These are phyloP conservation scores for Temnothorax curvispinosus DNA, from an alignment of 1,140 invertebrate genomes.

Conservation along the genomic window DNA sequence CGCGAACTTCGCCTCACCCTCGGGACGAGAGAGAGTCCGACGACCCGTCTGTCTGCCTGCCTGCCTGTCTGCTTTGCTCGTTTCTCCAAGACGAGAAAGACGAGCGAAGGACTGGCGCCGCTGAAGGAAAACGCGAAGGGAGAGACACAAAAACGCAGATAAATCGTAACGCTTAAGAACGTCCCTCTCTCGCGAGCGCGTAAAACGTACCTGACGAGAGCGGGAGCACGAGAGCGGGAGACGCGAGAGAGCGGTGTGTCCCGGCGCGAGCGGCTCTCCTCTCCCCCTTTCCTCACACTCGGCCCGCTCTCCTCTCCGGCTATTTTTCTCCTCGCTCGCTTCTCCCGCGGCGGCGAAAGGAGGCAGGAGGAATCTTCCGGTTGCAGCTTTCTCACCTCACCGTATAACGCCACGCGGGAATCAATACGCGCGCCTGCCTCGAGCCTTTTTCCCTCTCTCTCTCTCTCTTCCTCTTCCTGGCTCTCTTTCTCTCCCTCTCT, in stretches of 20 bases:
- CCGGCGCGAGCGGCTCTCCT: background rate
- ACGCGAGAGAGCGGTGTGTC: constrained; percentile 5
- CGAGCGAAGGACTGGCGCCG: constrained; percentile 12
- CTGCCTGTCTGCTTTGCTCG: background rate
- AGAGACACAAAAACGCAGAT: background rate
- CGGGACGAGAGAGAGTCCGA: background rate
- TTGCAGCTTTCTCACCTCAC: constrained; percentile 76
- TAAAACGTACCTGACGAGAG: constrained; percentile 52
- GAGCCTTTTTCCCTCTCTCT: constrained; percentile 58
- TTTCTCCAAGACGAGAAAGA: constrained; percentile 6
- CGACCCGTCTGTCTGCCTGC: background rate
- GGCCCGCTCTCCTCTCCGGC: constrained; percentile 22
- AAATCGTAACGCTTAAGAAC: constrained; percentile 24
- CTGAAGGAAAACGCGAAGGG: background rate
- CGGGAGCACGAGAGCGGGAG: constrained; percentile 14
- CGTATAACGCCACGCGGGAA: constrained; percentile 76
- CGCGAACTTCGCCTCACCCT: constrained; percentile 1
- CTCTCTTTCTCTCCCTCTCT: background rate
- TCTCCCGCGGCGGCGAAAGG: constrained; percentile 53
- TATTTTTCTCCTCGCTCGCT: constrained; percentile 53
- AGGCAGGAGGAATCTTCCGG: constrained; percentile 70
- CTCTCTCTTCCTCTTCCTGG: background rate
- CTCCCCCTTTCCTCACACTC: background rate
- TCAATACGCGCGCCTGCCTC: constrained; percentile 76
- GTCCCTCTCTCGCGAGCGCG: constrained; percentile 15